Evolutionary conservation across 2,113 vertebrate genomes (phyloP).

Genomic region (Lutjanus erythropterus): DNA sequence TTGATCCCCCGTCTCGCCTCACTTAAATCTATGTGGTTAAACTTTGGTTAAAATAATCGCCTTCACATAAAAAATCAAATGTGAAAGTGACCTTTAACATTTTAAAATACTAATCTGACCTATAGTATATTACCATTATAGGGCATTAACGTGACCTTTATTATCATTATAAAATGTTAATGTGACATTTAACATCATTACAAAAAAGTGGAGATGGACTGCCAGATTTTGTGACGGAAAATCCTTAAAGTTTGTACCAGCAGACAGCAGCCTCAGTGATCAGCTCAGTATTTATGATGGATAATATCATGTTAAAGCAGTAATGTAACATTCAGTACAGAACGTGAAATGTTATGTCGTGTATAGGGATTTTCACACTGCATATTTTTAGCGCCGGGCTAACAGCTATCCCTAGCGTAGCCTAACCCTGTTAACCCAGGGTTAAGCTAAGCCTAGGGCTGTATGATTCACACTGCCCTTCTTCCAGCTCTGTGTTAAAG

Average conservation of each 20-base stretch:
- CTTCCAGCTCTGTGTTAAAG: too few relatives aligned
- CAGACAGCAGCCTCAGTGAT: too few relatives aligned
- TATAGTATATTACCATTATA: constrained; percentile 15
- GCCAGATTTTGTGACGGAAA: neutral
- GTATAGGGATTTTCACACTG: too few relatives aligned
- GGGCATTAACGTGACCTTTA: constrained; percentile 58
- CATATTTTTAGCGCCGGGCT: too few relatives aligned
- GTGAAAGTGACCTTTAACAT: constrained; percentile 36
- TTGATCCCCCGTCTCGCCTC: neutral
- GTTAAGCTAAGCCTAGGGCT: too few relatives aligned
- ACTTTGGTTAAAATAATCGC: constrained; percentile 15
- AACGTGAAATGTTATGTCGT: too few relatives aligned
- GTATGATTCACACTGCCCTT: too few relatives aligned
- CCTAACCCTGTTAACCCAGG: too few relatives aligned
- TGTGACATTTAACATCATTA: constrained; percentile 67
- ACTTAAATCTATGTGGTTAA: constrained; percentile 2
- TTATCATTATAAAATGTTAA: constrained; percentile 65
- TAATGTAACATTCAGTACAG: too few relatives aligned
- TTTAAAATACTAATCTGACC: constrained; percentile 39
- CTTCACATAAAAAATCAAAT: constrained; percentile 32
- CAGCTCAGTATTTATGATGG: too few relatives aligned
- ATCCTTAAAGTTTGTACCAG: neutral
- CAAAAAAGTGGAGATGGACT: neutral
- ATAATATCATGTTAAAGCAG: too few relatives aligned
- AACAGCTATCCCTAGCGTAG: too few relatives aligned